A percentile compares a stretch with the other conserved stretches of the same genome.
These are phyloP conservation scores for Dasyurus viverrinus DNA, from an alignment of 2,113 vertebrate genomes.

Conservation along the genomic window DNA sequence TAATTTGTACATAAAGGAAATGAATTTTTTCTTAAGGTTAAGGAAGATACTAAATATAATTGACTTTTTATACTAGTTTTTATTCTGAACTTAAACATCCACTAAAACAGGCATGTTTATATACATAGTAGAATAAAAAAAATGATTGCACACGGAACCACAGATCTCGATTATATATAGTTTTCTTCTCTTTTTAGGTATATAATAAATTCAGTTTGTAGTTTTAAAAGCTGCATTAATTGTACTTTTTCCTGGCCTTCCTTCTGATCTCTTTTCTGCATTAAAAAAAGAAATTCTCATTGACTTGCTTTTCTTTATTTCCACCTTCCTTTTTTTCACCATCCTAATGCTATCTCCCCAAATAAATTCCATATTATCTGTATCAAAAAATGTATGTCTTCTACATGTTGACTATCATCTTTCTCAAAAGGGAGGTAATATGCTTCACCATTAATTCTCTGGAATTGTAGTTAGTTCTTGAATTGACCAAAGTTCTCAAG, in stretches of 20 bases:
- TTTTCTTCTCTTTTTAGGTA: too few species aligned
- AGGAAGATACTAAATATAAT: not conserved
- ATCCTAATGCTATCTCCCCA: not conserved
- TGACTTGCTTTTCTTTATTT: not conserved
- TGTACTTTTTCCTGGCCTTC: too few species aligned
- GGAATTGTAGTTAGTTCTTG: not conserved
- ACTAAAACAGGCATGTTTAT: too few species aligned
- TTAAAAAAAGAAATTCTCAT: not conserved
- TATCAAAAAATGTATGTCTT: not conserved
- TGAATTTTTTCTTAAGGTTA: not conserved
- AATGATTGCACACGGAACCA: too few species aligned
- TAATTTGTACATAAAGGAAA: conserved; percentile 6
- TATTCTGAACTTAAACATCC: not conserved
- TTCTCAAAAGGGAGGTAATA: not conserved
- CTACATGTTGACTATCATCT: not conserved
- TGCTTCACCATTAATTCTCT: not conserved
- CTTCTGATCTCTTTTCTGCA: not conserved
- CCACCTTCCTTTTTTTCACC: not conserved
- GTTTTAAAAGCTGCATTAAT: too few species aligned
- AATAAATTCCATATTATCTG: not conserved
- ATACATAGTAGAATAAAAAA: not conserved
- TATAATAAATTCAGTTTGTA: too few species aligned
- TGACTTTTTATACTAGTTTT: conserved; percentile 4
- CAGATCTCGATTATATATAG: too few species aligned
- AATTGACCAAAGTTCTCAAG: not conserved